Evolutionary conservation across 2,888 invertebrate species (phyloP), one percentile per base, ranked within the genome.

Genomic region (Netelia inedita): DNA sequence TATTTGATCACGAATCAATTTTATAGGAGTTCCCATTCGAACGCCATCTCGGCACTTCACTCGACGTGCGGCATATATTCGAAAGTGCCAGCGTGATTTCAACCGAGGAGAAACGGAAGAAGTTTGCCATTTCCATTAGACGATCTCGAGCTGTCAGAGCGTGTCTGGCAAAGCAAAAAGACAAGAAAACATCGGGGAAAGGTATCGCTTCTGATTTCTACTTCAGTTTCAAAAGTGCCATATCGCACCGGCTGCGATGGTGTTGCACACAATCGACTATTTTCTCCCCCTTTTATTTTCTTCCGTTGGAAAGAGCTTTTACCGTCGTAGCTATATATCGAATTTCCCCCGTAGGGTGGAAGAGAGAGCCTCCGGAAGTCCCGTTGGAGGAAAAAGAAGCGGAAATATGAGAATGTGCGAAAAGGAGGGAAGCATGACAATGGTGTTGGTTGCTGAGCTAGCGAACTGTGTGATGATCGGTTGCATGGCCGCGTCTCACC

Each of bases 391-490:
- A 65, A 63, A 65, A 57, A 46, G 68, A 59, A 41, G 19, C 9
- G 66, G 21, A 10, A 19, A 43, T n/a, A 35, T 16, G 50, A 50
- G 41, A 66, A 57, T 65, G 65, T 28, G 16, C 16, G 61, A 46
- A 23, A 46, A 19, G 61, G 71, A 46, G 23, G n/a, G 53, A 9
- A 16, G 16, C 10, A 16, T 43, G 21, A 11, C 1, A 23, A 14
- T n/a, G 59, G 74, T 66, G 65, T 43, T 59, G 21, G 79, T 41
- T 80, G 80, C 79, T 83, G 79, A 83, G 71, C 75, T 68, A 76
- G 72, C 83, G 55, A 81, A 78, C 71, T 74, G 76, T 73, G 76
- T 69, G 69, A 69, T 50, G 78, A 78, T 69, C 73, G 19, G 73
- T 78, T 35, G 80, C 57, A 35, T 43, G 72, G 55, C 50, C 43